Base-by-base conservation (phyloP, 37 sponge, comb jelly and placozoan species). In the Petrosia ficiformis region DNA sequence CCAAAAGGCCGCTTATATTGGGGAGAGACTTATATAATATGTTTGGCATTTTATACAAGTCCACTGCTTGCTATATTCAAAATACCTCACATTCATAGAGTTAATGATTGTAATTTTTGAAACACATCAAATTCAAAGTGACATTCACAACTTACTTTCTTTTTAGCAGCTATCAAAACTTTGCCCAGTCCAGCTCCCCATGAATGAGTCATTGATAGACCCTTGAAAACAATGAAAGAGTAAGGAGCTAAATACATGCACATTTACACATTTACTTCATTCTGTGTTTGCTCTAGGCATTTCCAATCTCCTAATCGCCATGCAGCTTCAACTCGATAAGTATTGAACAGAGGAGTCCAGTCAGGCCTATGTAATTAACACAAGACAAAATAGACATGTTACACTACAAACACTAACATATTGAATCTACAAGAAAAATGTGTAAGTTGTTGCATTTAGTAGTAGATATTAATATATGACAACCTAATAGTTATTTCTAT, bases 241-340 rank as follows among this genome's bases (percentile, higher is more conserved):
- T 48, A 48, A 48, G 14, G 14, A 48, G 14, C 14, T 48, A 48
- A 48, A 48, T 19, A 48, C 8, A 48, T 48, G 14, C 8, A 48
- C 14, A 19, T 19, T 48, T 48, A 19, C 14, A n/a, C n/a, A 65
- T 66, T 59, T 26, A 90, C 90, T 39, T 66, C 32, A 35, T 69
- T 72, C 28, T 91, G 66, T 29, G 59, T 82, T 3, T 83, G 39
- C 42, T 91, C 86, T 67, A 94, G 48, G 0, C 71, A 68, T 29
- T 87, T 83, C 94, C 94, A 94, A 65, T 87, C 70, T 3, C 88
- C 89, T 3, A 94, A 70, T 39, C 81, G 76, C 92, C 92, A 90
- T n/a, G 91, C 74, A 25, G 94, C 94, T 41, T 94, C 92, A 38
- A 90, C 84, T 25, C 84, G 76, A 37, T 70, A 74, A 1, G 82